These are phyloP conservation scores for Cyprinodon tularosa DNA, from an alignment of 2,113 vertebrate species.

Conservation along the genomic window DNA sequence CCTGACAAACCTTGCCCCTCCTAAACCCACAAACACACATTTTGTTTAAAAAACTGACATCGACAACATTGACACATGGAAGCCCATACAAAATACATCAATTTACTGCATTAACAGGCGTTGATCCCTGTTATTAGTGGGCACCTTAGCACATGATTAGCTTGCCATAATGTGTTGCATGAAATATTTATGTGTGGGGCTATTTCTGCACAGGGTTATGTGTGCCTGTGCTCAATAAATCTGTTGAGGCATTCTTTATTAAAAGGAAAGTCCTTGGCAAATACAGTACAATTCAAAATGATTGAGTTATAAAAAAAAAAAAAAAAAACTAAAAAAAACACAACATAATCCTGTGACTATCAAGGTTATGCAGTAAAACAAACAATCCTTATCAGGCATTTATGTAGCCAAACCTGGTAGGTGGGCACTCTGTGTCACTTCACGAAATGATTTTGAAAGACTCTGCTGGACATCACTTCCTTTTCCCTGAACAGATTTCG, in stretches of 20 bases:
- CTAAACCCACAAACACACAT: constrained; percentile 13
- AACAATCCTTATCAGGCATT: neutral
- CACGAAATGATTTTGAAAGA: no score
- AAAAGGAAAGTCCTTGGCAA: neutral
- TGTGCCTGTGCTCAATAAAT: neutral
- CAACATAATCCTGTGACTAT: neutral
- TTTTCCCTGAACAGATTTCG: no score
- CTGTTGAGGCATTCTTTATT: neutral
- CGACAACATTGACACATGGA: constrained; percentile 61
- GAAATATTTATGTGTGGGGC: neutral
- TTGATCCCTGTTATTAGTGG: neutral
- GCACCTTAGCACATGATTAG: constrained; percentile 1
- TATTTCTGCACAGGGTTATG: neutral
- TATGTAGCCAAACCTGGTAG: neutral
- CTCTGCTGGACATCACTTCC: no score
- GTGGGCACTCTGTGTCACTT: no score
- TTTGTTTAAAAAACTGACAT: constrained; percentile 66
- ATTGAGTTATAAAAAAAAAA: neutral
- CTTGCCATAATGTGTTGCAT: neutral
- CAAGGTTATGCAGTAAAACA: neutral
- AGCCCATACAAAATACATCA: constrained; percentile 32
- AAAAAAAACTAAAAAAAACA: no score
- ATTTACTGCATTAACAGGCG: neutral
- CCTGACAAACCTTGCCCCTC: constrained; percentile 14
- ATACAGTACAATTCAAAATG: neutral